These are phyloP conservation scores for Acronicta leporina DNA, from an alignment of 2,888 invertebrate species.

Conservation along the genomic window DNA sequence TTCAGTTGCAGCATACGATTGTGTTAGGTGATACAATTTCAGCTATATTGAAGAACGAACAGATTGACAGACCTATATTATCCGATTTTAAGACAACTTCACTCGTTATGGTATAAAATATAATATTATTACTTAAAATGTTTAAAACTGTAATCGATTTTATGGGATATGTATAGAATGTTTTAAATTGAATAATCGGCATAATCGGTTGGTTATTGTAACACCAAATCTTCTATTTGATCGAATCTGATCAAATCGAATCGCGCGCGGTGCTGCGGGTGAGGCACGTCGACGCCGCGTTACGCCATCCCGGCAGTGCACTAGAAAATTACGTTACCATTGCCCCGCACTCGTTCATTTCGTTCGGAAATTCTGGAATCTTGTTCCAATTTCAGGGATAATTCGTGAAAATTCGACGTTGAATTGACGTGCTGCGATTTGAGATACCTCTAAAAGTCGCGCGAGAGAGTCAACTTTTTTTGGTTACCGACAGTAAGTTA, in stretches of 20 bases:
- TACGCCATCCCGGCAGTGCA: constrained; percentile 61
- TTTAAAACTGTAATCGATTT: constrained; percentile 41
- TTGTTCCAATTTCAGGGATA: constrained; percentile 71
- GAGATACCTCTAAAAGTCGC: constrained; percentile 48
- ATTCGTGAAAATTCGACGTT: constrained; percentile 72
- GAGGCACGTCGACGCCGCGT: constrained; percentile 52
- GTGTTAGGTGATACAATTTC: constrained; percentile 14
- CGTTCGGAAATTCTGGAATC: constrained; percentile 76
- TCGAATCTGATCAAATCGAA: constrained; percentile 78
- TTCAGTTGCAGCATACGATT: constrained; percentile 44
- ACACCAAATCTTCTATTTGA: constrained; percentile 79
- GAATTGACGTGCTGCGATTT: constrained; percentile 67
- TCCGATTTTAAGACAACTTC: neutral
- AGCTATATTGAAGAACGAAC: neutral
- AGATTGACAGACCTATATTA: neutral
- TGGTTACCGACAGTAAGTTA: constrained; percentile 51
- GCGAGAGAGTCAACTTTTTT: constrained; percentile 52
- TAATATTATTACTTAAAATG: constrained; percentile 24
- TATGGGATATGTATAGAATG: constrained; percentile 27
- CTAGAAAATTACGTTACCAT: constrained; percentile 81
- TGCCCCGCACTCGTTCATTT: constrained; percentile 64
- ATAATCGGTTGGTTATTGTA: constrained; percentile 69
- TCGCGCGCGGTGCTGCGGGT: constrained; percentile 26
- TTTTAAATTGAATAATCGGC: constrained; percentile 71
- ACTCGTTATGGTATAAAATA: neutral